These are phyloP conservation scores for Rissa tridactyla DNA, from an alignment of 2,113 vertebrate species.

Conservation along the genomic window DNA sequence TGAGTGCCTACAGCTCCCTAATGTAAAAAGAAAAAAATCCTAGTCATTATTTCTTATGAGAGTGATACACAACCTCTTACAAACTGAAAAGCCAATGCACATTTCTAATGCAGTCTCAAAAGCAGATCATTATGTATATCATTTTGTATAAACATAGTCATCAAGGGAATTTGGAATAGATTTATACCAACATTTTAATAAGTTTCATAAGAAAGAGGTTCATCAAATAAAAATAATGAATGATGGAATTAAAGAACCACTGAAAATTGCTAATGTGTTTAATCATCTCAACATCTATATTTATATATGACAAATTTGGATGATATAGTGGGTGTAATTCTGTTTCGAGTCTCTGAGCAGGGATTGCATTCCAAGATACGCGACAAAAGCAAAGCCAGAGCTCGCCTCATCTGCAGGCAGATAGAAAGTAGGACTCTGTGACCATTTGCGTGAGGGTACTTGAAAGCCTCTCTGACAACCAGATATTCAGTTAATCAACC, in stretches of 20 bases:
- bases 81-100: slow-evolving; percentile 17
- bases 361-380: background rate
- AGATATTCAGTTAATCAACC: background rate
- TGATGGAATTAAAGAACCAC: slow-evolving; percentile 59
- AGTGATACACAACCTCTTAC: background rate
- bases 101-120: slow-evolving; percentile 54
- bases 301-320: slow-evolving; percentile 65
- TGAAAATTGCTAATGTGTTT: slow-evolving; percentile 65
- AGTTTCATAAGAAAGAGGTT: slow-evolving; percentile 61
- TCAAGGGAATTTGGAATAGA: slow-evolving; percentile 59
- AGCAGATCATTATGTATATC: slow-evolving; percentile 65
- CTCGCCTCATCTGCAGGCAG: background rate
- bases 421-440: background rate
- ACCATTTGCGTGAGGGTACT: background rate
- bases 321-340: slow-evolving; percentile 40
- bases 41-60: slow-evolving; percentile 24
- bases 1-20: background rate
- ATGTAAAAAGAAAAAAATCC: background rate
- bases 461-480: background rate
- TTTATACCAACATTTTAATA: slow-evolving; percentile 69
- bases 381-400: background rate
- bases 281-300: slow-evolving; percentile 67
- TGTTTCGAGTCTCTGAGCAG: slow-evolving; percentile 15
- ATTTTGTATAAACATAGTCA: slow-evolving; percentile 61
- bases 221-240: slow-evolving; percentile 70